These are phyloP conservation scores for Drosophila ochracea DNA, from an alignment of 2,888 invertebrate species.

Conservation along the genomic window DNA sequence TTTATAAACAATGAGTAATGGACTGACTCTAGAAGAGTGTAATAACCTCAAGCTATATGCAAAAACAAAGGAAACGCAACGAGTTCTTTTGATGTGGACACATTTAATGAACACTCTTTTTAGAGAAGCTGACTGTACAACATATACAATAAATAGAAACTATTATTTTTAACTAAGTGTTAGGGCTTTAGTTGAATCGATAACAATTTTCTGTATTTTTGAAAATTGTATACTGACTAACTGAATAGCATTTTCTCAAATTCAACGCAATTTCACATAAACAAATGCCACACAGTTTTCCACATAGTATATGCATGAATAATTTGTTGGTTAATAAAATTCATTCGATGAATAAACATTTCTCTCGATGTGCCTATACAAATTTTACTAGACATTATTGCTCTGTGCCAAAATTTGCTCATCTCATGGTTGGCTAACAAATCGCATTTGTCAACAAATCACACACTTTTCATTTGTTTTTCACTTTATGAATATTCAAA, in stretches of 20 bases:
- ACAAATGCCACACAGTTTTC: neutral
- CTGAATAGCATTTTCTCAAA: neutral
- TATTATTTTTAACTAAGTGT: too few species aligned
- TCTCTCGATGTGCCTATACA: neutral
- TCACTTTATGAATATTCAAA: slow-evolving; percentile 5
- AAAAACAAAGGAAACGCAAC: neutral
- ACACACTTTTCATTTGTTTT: neutral
- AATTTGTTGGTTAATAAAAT: neutral
- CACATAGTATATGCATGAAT: neutral
- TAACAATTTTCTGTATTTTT: neutral
- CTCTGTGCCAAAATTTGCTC: neutral
- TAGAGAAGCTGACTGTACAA: neutral
- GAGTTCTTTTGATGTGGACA: neutral
- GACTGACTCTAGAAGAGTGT: neutral
- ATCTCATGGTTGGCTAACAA: neutral
- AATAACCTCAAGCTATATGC: neutral
- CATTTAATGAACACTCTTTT: neutral
- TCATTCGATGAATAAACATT: neutral
- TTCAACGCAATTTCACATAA: neutral
- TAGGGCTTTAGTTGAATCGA: neutral
- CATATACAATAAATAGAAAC: neutral
- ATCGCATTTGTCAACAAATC: slow-evolving; percentile 16
- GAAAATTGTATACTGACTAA: neutral
- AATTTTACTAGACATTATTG: neutral
- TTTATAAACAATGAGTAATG: slow-evolving; percentile 6